Percentiles rank a stretch among this genome's conserved stretches.
phyloP scores from a whole-genome alignment of 2,113 vertebrate species.

The Antechinus flavipes region DNA sequence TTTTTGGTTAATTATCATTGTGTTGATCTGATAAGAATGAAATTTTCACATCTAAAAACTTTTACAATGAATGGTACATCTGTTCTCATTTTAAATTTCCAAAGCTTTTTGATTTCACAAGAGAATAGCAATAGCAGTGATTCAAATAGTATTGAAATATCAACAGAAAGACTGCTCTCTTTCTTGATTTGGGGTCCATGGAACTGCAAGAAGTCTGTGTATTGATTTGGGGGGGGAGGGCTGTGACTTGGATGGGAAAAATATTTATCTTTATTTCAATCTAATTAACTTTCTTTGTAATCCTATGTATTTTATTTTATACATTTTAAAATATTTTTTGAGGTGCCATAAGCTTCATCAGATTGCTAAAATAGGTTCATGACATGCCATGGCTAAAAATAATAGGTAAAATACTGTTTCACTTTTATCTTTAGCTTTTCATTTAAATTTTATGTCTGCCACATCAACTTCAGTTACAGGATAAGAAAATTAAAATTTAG shows the following conservation, averaged over 20 bases:
- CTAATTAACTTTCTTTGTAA: background rate
- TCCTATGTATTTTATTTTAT: background rate
- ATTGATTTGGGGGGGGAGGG: background rate
- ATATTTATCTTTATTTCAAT: background rate
- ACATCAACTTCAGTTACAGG: conserved; percentile 17
- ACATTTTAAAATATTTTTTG: background rate
- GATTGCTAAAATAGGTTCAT: background rate
- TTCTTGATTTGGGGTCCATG: background rate
- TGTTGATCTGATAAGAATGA: conserved; percentile 2
- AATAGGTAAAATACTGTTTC: background rate
- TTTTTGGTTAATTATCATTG: background rate
- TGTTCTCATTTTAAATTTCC: conserved; percentile 21
- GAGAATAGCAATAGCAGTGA: background rate
- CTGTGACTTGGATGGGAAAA: background rate
- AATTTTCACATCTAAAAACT: conserved; percentile 24
- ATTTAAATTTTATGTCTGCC: conserved; percentile 16
- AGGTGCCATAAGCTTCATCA: background rate
- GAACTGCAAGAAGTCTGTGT: background rate
- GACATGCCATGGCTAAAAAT: conserved; percentile 12
- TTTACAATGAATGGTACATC: conserved; percentile 23
- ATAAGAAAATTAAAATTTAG: conserved; percentile 3
- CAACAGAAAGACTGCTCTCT: background rate
- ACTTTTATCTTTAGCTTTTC: background rate
- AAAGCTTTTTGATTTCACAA: background rate
- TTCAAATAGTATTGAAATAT: background rate